Evolutionary conservation across 2,888 invertebrate genomes (phyloP).

Genomic region (Leptothorax acervorum): DNA sequence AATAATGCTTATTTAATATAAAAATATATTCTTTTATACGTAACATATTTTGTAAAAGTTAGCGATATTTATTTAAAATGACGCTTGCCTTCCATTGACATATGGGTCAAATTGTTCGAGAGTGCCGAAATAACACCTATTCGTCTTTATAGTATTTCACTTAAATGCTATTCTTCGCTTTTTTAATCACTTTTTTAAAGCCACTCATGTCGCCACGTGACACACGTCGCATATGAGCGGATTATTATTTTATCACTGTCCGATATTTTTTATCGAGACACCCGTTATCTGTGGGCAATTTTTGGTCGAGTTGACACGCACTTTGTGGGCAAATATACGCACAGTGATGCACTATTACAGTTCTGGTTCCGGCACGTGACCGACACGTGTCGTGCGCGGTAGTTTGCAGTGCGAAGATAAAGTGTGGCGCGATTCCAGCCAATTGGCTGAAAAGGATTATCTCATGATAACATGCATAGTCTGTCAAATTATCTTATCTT

Average conservation of each 20-base stretch:
- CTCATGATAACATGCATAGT: neutral
- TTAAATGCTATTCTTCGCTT: conserved; percentile 18
- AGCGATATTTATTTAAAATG: neutral
- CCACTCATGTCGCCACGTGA: conserved; percentile 76
- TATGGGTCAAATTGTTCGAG: conserved; percentile 3
- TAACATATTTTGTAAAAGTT: neutral
- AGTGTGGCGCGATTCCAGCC: conserved; percentile 51
- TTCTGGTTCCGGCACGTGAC: conserved; percentile 77
- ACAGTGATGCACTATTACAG: conserved; percentile 47
- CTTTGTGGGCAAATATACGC: conserved; percentile 62
- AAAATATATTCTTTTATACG: neutral
- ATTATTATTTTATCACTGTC: conserved; percentile 75
- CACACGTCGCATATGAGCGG: conserved; percentile 54
- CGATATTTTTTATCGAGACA: conserved; percentile 63
- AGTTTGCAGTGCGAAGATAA: conserved; percentile 46
- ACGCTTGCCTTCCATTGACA: neutral
- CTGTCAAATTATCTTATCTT: conserved; percentile 34
- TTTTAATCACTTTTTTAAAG: conserved; percentile 46
- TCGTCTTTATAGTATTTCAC: neutral
- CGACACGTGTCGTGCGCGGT: conserved; percentile 75
- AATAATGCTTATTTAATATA: neutral
- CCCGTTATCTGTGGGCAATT: conserved; percentile 61
- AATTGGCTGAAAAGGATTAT: conserved; percentile 71
- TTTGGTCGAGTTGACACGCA: conserved; percentile 54
- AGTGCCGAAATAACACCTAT: neutral